Evolutionary conservation across 2,113 vertebrate species (phyloP).

Genomic region (Prietella phreatophila): DNA sequence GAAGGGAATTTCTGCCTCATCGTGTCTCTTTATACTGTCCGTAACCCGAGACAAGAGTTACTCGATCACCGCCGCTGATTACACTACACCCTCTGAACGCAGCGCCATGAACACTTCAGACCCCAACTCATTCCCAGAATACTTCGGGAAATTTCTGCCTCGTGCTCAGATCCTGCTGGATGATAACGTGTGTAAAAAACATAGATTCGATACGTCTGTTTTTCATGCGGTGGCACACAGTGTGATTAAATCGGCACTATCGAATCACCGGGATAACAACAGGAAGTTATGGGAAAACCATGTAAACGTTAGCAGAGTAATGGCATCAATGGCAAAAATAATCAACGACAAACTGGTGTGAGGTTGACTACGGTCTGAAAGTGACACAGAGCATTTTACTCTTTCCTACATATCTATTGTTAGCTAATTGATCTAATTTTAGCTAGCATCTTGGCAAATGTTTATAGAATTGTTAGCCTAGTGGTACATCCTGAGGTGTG

Average conservation of each 20-base stretch:
- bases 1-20: slow-evolving; percentile 38
- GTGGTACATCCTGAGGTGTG: not conserved
- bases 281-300: not conserved
- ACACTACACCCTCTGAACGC: slow-evolving; percentile 6
- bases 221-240: slow-evolving; percentile 27
- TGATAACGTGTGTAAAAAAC: slow-evolving; percentile 34
- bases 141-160: slow-evolving; percentile 41
- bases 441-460: not conserved
- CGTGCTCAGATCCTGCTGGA: not conserved
- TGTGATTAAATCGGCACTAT: not conserved
- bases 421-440: not conserved
- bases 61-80: slow-evolving; percentile 25
- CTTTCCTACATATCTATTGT: not conserved
- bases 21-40: slow-evolving; percentile 22
- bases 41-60: slow-evolving; percentile 34
- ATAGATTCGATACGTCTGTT: slow-evolving; percentile 20
- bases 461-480: not conserved
- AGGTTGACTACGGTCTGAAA: not conserved
- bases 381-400: not conserved
- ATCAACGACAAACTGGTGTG: not conserved
- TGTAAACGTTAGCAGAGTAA: not conserved
- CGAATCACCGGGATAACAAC: not conserved
- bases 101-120: not conserved
- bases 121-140: slow-evolving; percentile 37
- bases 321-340: not conserved